Conservation (phyloP, 2,797 vertebrate genomes). For the Phrynocephalus vlangalii region DNA sequence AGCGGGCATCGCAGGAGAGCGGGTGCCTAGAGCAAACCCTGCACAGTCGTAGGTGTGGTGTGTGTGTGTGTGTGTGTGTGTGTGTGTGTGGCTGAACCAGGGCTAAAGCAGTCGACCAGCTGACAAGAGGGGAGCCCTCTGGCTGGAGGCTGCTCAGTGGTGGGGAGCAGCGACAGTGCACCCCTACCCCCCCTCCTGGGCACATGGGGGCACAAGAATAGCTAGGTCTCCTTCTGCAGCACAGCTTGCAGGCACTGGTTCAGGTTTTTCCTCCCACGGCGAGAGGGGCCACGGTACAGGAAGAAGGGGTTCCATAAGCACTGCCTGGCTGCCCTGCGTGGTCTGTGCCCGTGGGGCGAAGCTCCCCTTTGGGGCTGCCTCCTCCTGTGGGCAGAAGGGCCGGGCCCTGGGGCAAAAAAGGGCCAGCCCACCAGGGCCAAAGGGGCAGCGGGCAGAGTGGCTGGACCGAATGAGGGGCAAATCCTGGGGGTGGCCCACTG, state of each 20-base stretch:
- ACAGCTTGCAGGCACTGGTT: not conserved
- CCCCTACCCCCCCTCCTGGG: not conserved
- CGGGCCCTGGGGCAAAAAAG: not conserved
- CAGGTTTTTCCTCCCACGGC: not conserved
- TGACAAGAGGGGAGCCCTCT: not conserved
- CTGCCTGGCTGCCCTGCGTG: no score
- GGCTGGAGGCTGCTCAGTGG: not conserved
- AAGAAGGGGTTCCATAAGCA: not conserved
- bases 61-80: not conserved
- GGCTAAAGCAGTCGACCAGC: slow-evolving; percentile 18
- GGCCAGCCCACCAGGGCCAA: not conserved
- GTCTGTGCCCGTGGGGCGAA: not conserved
- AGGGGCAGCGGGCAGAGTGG: not conserved
- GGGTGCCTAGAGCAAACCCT: no score
- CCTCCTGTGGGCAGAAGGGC: not conserved
- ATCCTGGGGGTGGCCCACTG: not conserved
- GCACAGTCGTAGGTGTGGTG: not conserved
- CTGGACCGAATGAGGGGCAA: not conserved
- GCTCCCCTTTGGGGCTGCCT: not conserved
- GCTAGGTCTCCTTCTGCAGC: not conserved
- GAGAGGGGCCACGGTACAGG: not conserved
- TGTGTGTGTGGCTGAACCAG: slow-evolving; percentile 39
- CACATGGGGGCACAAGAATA: not conserved
- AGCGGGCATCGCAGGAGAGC: no score
- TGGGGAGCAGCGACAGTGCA: not conserved